Evolutionary conservation across 2,888 invertebrate species (phyloP), one percentile per base, ranked within the genome.

Genomic region (Lycocerus yunnanus): DNA sequence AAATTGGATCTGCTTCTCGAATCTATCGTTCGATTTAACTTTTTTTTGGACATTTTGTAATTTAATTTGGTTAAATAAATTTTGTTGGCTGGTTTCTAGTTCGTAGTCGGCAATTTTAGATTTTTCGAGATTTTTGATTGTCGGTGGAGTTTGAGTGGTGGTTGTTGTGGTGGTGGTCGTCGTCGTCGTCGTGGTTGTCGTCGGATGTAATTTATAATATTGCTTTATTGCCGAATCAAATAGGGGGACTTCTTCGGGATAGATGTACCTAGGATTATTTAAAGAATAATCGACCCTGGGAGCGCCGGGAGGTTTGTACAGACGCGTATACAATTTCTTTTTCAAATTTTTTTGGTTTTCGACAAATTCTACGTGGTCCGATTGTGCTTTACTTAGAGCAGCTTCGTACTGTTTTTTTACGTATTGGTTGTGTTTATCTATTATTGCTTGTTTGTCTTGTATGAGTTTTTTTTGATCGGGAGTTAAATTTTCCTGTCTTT

Each of bases 361-460:
- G 0, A 93, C 81, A 82, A 93, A 93, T 73, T 93, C 92, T 78
- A 92, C 91, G 79, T 95, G 94, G 21, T 93, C 88, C 80, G 91
- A 90, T 78, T 93, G 90, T 0, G 93, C 91, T 83, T 94, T 94
- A 81, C 93, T 92, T 82, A 94, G 92, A 61, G 93, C 92, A 80
- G 93, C 93, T 79, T 94, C 91, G 80, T 94, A 94, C 81, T 94
- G 94, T 82, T 93, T 94, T 81, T 94, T 94, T 4, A 93, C 90
- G 80, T 94, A 92, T 79, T 94, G 91, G 81, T 94, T 94, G 79
- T 93, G 93, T 82, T 93, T 93, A 80, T 93, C 92, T 75, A 93
- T 93, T 4, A 93, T 89, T 77, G 92, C 90, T 80, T 93, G 92
- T 79, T 93, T 90, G 78, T 94, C 93, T 80, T 92, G 90, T 66